Percentiles rank a stretch among this genome's conserved stretches.
phyloP scores from a whole-genome alignment of 92 coral and sea anemone species.

The Umimayanthus kanabou region DNA sequence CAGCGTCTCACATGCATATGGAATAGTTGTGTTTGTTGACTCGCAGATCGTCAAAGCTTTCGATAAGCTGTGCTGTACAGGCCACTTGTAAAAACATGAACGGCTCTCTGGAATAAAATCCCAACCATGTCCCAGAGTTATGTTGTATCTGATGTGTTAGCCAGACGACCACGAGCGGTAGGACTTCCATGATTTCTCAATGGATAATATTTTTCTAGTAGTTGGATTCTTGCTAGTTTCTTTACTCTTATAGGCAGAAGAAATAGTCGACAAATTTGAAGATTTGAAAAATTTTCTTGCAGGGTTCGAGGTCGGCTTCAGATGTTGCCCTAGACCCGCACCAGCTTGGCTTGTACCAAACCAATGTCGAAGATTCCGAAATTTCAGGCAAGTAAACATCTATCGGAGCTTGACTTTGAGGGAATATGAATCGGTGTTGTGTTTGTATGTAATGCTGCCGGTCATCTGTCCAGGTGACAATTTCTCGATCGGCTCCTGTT shows the following conservation, averaged over 20 bases:
- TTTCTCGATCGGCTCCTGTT: background rate
- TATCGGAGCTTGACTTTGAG: background rate
- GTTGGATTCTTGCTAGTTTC: background rate
- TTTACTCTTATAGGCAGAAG: background rate
- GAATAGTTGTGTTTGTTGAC: slow-evolving; percentile 20
- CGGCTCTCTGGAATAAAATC: background rate
- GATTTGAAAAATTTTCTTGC: slow-evolving; percentile 4
- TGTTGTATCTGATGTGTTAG: slow-evolving; percentile 8
- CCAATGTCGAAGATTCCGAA: slow-evolving; percentile 70
- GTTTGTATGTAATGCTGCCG: background rate
- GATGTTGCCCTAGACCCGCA: slow-evolving; percentile 76
- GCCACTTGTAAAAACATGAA: background rate
- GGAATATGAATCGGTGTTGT: background rate
- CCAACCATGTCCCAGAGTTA: slow-evolving; percentile 19
- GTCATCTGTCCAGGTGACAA: too few relatives aligned
- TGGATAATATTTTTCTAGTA: background rate
- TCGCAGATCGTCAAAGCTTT: background rate
- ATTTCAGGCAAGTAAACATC: slow-evolving; percentile 66
- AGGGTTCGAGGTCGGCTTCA: slow-evolving; percentile 59
- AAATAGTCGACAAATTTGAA: background rate
- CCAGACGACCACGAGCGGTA: slow-evolving; percentile 34
- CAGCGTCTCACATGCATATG: background rate
- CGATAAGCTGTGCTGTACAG: background rate
- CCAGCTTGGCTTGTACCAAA: slow-evolving; percentile 59
- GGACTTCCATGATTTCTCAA: background rate